Base-by-base conservation (phyloP, 1,140 invertebrate species). In the Cotesia typhae region DNA sequence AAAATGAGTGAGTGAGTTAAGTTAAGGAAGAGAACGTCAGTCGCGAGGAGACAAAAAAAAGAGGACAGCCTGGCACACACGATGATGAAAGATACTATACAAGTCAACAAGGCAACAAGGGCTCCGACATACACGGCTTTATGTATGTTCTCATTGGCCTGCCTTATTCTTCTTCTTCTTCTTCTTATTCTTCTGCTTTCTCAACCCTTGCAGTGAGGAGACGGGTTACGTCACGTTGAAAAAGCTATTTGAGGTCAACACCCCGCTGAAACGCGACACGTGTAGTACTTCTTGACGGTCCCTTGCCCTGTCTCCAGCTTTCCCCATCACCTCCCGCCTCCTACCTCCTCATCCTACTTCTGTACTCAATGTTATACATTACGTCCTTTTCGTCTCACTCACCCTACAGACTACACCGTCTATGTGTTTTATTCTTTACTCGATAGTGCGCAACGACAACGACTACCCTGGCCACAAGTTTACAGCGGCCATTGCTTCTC, bases 221-320 rank as follows among this genome's bases (percentile, higher is more conserved):
- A 65, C 55, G 65, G 79, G 81, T 87, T 87, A 86, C 84, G 84
- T 87, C 83, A 86, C 79, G 79, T 80, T 80, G 79, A 84, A 83
- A 85, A 85, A 86, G 79, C 80, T 84, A 84, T 84, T 86, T 81
- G 82, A 77, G 84, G 83, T 85, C 82, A 85, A 83, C 79, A 84
- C 82, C 84, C 85, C 81, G 79, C 72, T 74, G 75, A 73, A 72
- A 75, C 79, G 76, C 81, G 79, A 82, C 79, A 81, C 81, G 81
- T 81, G 79, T 81, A 82, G 75, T 82, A 66, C 66, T 67, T 55
- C 37, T 70, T 6, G 36, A 59, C 61, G 38, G 52, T 67, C 70
- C 64, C 66, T 63, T 72, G 52, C 55, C 35, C 67, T 72, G 66
- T 67, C 61, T 70, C 67, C 17, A 60, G 17, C 35, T 47, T 36